Percentiles rank a stretch among this genome's conserved stretches.
Evolutionary conservation across 2,113 vertebrate species (phyloP).

Genomic region (Lates calcarifer): DNA sequence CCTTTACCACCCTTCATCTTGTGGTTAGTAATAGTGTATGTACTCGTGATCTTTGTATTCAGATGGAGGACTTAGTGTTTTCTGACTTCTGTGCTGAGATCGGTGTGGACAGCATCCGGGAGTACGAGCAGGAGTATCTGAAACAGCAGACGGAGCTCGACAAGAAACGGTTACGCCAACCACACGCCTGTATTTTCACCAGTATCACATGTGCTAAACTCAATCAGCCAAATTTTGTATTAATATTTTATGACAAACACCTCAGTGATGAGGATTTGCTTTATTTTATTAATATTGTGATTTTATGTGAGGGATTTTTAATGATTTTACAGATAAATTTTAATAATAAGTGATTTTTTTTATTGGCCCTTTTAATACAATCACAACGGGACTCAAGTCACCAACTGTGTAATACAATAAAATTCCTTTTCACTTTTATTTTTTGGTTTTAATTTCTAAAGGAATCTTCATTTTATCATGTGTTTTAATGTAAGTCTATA

Average conservation of each 20-base stretch:
- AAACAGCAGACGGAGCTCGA: slow-evolving; percentile 90
- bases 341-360: too few species aligned
- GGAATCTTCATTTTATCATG: too few species aligned
- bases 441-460: too few species aligned
- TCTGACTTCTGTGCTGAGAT: slow-evolving; percentile 92
- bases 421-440: too few species aligned
- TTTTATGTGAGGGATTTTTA: background rate
- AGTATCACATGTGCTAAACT: background rate
- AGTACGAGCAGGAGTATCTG: slow-evolving; percentile 90
- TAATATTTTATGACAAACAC: background rate
- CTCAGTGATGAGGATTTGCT: background rate
- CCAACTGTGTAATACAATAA: background rate
- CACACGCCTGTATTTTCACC: background rate
- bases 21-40: background rate
- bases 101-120: slow-evolving; percentile 91
- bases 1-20: background rate
- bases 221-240: background rate
- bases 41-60: slow-evolving; percentile 23
- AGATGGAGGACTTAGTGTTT: slow-evolving; percentile 94
- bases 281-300: too few species aligned
- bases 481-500: too few species aligned
- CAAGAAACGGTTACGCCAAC: slow-evolving; percentile 88
- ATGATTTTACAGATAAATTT: background rate
- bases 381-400: background rate
- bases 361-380: too few species aligned